Conservation (phyloP, 2,113 vertebrate genomes). For the Nestor notabilis region DNA sequence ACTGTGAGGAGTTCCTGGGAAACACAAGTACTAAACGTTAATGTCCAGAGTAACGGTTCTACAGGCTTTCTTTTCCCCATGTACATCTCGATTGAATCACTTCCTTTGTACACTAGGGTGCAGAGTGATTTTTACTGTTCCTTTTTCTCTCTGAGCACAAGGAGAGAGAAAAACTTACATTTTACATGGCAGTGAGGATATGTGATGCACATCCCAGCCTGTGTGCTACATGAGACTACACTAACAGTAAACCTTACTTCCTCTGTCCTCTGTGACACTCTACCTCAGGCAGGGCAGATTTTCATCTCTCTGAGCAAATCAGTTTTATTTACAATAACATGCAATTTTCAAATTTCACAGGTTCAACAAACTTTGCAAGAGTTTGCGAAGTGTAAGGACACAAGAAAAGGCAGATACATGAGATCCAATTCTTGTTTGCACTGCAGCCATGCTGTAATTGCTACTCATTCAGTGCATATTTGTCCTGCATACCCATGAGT, state of each 20-base stretch:
- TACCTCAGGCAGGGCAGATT: neutral
- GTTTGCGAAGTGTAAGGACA: neutral
- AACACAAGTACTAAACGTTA: neutral
- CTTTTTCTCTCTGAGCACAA: neutral
- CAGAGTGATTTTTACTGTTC: neutral
- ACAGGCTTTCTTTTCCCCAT: neutral
- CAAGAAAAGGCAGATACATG: neutral
- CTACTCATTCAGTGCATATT: accelerated
- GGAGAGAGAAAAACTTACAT: neutral
- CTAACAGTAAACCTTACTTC: neutral
- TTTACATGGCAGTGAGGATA: neutral
- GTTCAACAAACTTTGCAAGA: neutral
- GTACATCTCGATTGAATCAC: neutral
- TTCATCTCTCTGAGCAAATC: neutral
- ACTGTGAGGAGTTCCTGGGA: neutral
- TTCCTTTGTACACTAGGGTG: neutral
- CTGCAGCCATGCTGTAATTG: neutral
- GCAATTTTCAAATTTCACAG: neutral
- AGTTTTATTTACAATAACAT: neutral
- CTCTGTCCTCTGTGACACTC: neutral
- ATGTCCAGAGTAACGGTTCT: neutral
- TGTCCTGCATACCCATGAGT: neutral
- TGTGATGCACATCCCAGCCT: neutral
- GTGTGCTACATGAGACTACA: neutral
- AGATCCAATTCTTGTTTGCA: neutral